phyloP scores from a whole-genome alignment of 2,113 vertebrate genomes.

The Mesocricetus auratus region DNA sequence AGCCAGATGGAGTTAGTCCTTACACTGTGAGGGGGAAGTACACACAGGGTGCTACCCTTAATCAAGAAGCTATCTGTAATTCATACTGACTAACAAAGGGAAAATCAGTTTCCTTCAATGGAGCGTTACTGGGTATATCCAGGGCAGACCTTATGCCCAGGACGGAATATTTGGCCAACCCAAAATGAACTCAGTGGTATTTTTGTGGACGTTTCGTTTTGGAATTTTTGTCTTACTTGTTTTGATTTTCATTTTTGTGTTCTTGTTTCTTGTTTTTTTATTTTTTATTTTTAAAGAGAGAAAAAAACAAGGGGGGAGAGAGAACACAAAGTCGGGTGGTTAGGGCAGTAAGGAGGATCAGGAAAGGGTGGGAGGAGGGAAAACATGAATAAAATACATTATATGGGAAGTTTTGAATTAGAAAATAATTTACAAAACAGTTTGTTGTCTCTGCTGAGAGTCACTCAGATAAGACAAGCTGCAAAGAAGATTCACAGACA shows the following conservation, averaged over 20 bases:
- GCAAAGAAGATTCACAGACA: not conserved
- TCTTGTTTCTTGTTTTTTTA: not conserved
- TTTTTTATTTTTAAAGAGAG: not conserved
- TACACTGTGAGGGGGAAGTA: not conserved
- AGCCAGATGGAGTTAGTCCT: not conserved
- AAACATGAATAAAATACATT: not conserved
- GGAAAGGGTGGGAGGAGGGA: not conserved
- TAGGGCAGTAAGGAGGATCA: not conserved
- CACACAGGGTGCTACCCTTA: no score
- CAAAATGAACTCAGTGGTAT: not conserved
- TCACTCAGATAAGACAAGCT: not conserved
- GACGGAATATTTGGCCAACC: not conserved
- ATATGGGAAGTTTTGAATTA: not conserved
- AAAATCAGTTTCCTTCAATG: not conserved
- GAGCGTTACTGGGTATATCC: not conserved
- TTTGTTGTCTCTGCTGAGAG: not conserved
- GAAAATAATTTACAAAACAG: not conserved
- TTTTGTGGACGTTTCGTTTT: not conserved
- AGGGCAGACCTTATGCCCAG: fast-evolving
- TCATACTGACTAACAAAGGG: not conserved
- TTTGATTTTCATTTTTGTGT: not conserved
- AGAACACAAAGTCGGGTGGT: not conserved
- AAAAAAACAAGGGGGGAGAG: not conserved
- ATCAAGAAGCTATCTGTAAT: not conserved
- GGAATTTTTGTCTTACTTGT: not conserved